Evolutionary conservation across 2,888 invertebrate genomes (phyloP), one percentile per base, ranked within the genome.

Genomic region (Drosophila suboccidentalis): DNA sequence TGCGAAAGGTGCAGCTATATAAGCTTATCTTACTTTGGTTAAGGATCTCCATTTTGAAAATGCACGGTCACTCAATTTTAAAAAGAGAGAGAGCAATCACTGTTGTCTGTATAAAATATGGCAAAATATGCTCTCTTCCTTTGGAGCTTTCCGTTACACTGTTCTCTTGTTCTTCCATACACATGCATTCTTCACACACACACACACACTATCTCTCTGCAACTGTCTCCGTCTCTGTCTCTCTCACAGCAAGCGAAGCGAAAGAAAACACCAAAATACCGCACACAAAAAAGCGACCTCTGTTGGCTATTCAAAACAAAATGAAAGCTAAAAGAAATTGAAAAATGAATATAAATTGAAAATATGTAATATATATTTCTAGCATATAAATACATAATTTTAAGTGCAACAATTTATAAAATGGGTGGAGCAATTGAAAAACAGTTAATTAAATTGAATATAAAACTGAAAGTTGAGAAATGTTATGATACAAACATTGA

Each of bases 401-500:
- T 86, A 86, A 86, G 85, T 59, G 73, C 69, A 82, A 38, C 38
- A 76, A 80, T 64, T 84, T 89, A 83, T 80, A 92, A 92, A 91
- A 84, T 92, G 92, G 92, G 92, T 92, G 92, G 92, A 92, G 92
- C 91, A 91, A 91, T 89, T 89, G 82, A 80, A 72, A 72, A 72
- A 72, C 46, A 43, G 34, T 19, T 49, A 8, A 10, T 26, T 10
- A 53, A 10, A 41, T 38, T 41, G 17, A 39, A 38, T 34, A 9
- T 19, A 36, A 36, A 19, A 50, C 4, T 43, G 55, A 65, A 49
- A 36, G 11, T 51, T 15, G 36, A 47, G 22, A 75, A 66, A 69
- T 66, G 43, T 70, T 78, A 55, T 64, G 32, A 75, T 71, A 63
- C 50, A 17, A 70, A 77, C 43, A 8, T 59, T 58, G 61, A 61